Base-by-base conservation (phyloP, 1,140 invertebrate species). In the Drosophila lacertosa region DNA sequence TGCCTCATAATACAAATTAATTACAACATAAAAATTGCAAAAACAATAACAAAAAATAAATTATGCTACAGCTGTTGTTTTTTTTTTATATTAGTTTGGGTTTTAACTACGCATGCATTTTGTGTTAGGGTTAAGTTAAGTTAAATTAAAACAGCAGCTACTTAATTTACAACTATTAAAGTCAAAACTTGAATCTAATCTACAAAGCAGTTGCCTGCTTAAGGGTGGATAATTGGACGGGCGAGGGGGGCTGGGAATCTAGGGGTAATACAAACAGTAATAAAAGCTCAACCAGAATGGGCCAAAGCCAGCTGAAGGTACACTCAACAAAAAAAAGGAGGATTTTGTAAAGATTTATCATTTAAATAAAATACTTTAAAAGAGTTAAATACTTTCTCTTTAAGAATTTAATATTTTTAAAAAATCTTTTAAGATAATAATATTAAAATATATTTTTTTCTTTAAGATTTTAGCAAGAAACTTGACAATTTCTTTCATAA, bases 1-100 rank as follows among this genome's bases (percentile, higher is more conserved):
- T 42, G 50, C 48, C 24, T 64, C 22, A 26, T 48, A 55, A 48
- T 32, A 50, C 33, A 69, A 47, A 40, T 40, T 62, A 54, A 62
- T 53, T 50, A 63, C 64, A 57, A 64, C 51, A 50, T 64, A 39
- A 57, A 51, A 50, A 59, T 59, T 58, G 45, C 33, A 59, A 32
- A 3, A 26, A 67, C 26, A 59, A 57, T 26, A 51, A 40, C 6
- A 20, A 50, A 22, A 22, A 13, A 7, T 24, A 33, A 29, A 24
- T 51, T 51, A 45, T 7, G 26, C 53, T 16, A 20, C 11, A 13
- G 15, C 16, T 13, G 24, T 10, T 42, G 42, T 40, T 16, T 4
- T 15, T 20, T 11, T 15, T 42, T 57, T 26, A 6, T 11, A 37
- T 50, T 53, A 53, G 35, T 26, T 53, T 29, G 35, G 13, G 13